Evolutionary conservation across 2,113 vertebrate species (phyloP).

Genomic region (Pan troglodytes): DNA sequence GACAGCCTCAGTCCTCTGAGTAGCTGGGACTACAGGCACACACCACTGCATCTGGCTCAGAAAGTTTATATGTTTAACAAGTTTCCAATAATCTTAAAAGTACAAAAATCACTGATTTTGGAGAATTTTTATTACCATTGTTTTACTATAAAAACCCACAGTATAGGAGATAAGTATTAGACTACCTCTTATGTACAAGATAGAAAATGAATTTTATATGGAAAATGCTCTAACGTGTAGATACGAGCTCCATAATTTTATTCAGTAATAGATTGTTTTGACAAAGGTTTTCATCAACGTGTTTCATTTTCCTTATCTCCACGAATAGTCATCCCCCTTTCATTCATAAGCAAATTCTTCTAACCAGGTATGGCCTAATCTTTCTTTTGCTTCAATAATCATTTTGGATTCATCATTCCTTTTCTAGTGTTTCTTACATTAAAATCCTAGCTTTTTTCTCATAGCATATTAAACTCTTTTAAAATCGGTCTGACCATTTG

Average conservation of each 20-base stretch:
- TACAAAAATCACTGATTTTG: background rate
- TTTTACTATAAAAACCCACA: background rate
- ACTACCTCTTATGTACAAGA: background rate
- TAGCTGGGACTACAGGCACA: background rate
- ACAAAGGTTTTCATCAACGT: background rate
- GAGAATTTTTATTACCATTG: background rate
- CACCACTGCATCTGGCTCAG: background rate
- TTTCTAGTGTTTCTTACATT: background rate
- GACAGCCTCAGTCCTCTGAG: background rate
- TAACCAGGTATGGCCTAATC: background rate
- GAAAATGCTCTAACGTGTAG: background rate
- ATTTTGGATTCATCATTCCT: background rate
- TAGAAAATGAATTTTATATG: background rate
- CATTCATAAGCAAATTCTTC: background rate
- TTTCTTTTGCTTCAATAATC: background rate
- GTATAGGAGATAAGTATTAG: background rate
- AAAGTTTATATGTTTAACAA: conserved; percentile 8
- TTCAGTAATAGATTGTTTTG: background rate
- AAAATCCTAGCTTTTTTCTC: background rate
- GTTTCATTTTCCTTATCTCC: background rate
- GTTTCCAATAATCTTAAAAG: background rate
- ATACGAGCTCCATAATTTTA: background rate
- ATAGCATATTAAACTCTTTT: background rate
- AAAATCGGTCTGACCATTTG: background rate
- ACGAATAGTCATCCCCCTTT: background rate